phyloP scores from a whole-genome alignment of 2,797 vertebrate genomes.

The Typhlichthys subterraneus region DNA sequence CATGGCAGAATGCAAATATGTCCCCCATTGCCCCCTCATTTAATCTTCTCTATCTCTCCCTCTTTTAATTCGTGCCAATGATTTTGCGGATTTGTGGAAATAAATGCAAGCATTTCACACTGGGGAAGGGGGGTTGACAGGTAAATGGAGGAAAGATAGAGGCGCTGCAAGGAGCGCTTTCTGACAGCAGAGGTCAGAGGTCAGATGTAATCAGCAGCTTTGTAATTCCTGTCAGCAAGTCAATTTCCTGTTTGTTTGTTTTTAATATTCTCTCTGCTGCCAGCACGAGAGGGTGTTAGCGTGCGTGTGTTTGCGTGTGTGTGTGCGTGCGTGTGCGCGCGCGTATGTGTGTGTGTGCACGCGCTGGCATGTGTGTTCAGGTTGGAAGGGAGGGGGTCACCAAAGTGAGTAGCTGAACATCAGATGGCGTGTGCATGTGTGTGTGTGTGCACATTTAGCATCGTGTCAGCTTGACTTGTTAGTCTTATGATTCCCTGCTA shows the following conservation, averaged over 20 bases:
- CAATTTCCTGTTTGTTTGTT: constrained; percentile 83
- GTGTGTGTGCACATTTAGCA: constrained; percentile 48
- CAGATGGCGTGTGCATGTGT: constrained; percentile 49
- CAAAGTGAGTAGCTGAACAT: constrained; percentile 58
- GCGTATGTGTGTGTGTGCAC: constrained; percentile 36
- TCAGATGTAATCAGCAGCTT: constrained; percentile 79
- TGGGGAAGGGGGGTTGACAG: constrained; percentile 21
- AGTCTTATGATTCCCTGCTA: constrained; percentile 29
- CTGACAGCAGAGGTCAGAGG: constrained; percentile 73
- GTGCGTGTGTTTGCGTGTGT: constrained; percentile 11
- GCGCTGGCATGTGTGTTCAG: not conserved
- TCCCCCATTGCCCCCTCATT: too few relatives aligned
- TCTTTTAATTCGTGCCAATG: too few relatives aligned
- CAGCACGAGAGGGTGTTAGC: constrained; percentile 11
- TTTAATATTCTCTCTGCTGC: constrained; percentile 77
- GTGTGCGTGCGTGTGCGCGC: constrained; percentile 9
- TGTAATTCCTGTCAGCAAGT: constrained; percentile 77
- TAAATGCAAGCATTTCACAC: constrained; percentile 10
- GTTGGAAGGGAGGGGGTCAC: constrained; percentile 14
- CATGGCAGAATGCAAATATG: too few relatives aligned
- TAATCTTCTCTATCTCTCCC: too few relatives aligned
- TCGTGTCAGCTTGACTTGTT: constrained; percentile 38
- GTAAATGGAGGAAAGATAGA: constrained; percentile 28
- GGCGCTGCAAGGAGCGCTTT: constrained; percentile 47
- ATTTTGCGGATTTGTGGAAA: not conserved